These are phyloP conservation scores for Trinectes maculatus DNA, from an alignment of 2,113 vertebrate species.

Conservation along the genomic window DNA sequence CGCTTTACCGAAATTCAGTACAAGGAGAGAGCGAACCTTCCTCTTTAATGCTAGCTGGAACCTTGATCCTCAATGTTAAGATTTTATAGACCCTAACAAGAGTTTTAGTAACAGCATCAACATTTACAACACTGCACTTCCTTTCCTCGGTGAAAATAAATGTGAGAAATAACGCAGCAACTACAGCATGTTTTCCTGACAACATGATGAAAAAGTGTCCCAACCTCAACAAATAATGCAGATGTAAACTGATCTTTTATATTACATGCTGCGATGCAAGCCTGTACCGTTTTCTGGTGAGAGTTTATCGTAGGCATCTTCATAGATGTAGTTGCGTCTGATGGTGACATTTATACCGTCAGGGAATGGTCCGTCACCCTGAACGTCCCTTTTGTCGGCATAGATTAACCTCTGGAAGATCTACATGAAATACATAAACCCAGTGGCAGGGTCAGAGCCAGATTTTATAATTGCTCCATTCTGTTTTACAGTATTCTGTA, in stretches of 20 bases:
- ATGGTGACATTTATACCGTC: constrained; percentile 97
- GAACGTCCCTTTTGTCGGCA: constrained; percentile 96
- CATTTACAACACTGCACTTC: constrained; percentile 6
- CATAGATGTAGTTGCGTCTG: constrained; percentile 98
- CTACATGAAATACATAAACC: constrained; percentile 70
- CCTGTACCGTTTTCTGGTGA: constrained; percentile 95
- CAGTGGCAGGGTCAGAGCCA: constrained; percentile 36
- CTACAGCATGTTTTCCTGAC: background rate
- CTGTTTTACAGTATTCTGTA: background rate
- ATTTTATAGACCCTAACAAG: constrained; percentile 56
- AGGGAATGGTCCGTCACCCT: constrained; percentile 95
- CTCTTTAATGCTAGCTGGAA: constrained; percentile 46
- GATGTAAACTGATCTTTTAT: background rate
- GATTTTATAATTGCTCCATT: constrained; percentile 29
- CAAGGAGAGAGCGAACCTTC: constrained; percentile 48
- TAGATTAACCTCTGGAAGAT: constrained; percentile 98
- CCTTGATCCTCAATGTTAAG: constrained; percentile 39
- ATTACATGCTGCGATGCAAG: background rate
- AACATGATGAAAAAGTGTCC: background rate
- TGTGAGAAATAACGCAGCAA: background rate
- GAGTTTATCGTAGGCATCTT: constrained; percentile 98
- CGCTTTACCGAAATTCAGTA: constrained; percentile 59
- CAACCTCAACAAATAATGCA: background rate
- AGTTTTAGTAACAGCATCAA: constrained; percentile 34
- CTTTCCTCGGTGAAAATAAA: constrained; percentile 9